Base-by-base conservation (phyloP, 2,888 invertebrate genomes). In the Chromoteleia sp. region DNA sequence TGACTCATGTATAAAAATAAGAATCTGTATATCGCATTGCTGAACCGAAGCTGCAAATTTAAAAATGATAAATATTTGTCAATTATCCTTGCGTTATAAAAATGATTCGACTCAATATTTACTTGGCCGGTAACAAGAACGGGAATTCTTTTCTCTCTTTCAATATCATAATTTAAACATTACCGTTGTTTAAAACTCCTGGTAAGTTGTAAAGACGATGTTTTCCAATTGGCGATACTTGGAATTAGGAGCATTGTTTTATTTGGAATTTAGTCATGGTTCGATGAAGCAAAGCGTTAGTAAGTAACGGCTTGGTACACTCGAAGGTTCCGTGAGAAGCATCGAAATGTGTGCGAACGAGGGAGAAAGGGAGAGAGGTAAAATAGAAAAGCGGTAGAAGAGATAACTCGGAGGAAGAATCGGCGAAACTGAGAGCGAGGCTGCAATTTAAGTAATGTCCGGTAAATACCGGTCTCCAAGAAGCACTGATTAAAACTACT, bases 391-490 rank as follows among this genome's bases (percentile, higher is more conserved):
- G 73, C 45, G 50, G 71, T 30, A 68, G 74, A 80, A 80, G 58
- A 56, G 75, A 67, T 67, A 67, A 67, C 58, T 75, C 36, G 65
- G 21, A 74, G 65, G 59, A 61, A 76, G 76, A 79, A 61, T 59
- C 70, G 61, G 68, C 75, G 59, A 73, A 80, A 83, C 65, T 36
- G 39, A 71, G 75, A 59, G 75, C 68, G 36, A 75, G 58, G 61
- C 65, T 63, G 63, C 54, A 81, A 81, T 81, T 81, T 76, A 65
- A 76, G 76, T 76, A 76, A 76, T 75, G 75, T 71, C 71, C 75
- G 71, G 67, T 81, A 73, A 81, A 81, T 76, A 81, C 81, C 56
- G 58, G 76, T 76, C 76, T 81, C 76, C 67, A 67, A 63, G 71
- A 58, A 45, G 59, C 67, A 67, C 73, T 67, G 81, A 81, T 81